Evolutionary conservation across 2,888 invertebrate genomes (phyloP), one percentile per base, ranked within the genome.

Genomic region (Stomorhina lunata): DNA sequence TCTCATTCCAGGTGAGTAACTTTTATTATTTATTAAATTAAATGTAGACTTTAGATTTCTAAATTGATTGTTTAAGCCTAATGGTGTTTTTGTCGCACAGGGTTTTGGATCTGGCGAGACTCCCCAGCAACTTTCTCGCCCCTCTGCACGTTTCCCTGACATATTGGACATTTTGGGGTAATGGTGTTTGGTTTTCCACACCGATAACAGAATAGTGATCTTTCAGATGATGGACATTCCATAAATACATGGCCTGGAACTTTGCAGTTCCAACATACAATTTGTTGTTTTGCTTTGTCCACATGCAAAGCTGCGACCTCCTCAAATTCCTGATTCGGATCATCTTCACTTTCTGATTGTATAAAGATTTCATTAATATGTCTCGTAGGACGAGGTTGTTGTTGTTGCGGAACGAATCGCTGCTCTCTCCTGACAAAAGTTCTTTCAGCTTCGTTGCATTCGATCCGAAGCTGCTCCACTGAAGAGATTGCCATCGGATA

Each of bases 371-470:
- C 22, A 7, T 50, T 66, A 2, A 66, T 22, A 2, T 32, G 29
- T 12, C 34, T 48, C 1, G 4, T 15, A 5, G 29, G 48, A 20
- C 65, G 65, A 1, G 10, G 12, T 6, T 20, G 15, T 17, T n/a
- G n/a, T n/a, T 10, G 29, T 12, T 4, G n/a, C n/a, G n/a, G 27
- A 4, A 22, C 22, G 5, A 9, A 4, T 25, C 40, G 2, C 2
- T 2, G 2, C 7, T 61, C 61, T 37, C 37, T 17, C n/a, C n/a
- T n/a, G n/a, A n/a, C n/a, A n/a, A n/a, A n/a, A n/a, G n/a, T n/a
- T n/a, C n/a, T n/a, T n/a, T 68, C 68, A 6, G 40, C 32, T 3
- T 66, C 65, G 2, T 50, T 66, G 7, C 65, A 66, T 12, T 50
- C 65, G 1, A 50, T 15, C 2, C 65, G 32, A 0, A 66, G n/a